These are phyloP conservation scores for Brachypodius melanocephalos DNA, from an alignment of 2,113 vertebrate species.

Conservation along the genomic window DNA sequence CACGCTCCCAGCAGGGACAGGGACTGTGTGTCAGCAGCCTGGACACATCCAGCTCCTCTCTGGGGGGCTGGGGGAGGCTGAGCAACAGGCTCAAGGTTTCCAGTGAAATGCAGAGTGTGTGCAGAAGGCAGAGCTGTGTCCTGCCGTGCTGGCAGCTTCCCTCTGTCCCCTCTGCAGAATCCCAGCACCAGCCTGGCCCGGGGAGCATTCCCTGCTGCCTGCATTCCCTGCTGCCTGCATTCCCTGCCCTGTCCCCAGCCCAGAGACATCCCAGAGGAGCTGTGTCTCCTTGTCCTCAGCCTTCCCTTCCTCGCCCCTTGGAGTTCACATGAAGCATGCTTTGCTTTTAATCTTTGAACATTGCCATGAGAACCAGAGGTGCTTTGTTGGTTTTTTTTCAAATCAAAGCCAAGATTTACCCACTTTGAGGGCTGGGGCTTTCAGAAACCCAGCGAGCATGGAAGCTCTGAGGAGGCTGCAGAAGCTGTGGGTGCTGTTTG, in stretches of 20 bases:
- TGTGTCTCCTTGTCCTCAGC: background rate
- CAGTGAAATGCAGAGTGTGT: background rate
- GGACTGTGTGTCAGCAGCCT: background rate
- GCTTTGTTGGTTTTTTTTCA: background rate
- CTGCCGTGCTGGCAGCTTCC: background rate
- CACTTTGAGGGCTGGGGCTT: background rate
- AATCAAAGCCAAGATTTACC: background rate
- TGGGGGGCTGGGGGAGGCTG: background rate
- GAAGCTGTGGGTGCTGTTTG: background rate
- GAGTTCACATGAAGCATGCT: rapidly evolving
- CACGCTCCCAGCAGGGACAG: background rate
- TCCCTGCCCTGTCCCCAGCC: background rate
- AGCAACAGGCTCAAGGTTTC: background rate
- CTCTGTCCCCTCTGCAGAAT: background rate
- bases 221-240: background rate
- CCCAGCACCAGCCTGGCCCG: background rate
- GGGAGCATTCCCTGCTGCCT: background rate
- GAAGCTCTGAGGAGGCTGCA: background rate
- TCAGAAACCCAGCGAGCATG: background rate
- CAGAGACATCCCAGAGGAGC: no score
- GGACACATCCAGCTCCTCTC: background rate
- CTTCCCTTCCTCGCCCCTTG: background rate
- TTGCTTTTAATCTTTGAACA: background rate
- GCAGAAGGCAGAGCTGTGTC: background rate
- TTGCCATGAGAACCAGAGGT: background rate